Conservation (phyloP, 2,797 vertebrate genomes). For the Anabacerthia variegaticeps region DNA sequence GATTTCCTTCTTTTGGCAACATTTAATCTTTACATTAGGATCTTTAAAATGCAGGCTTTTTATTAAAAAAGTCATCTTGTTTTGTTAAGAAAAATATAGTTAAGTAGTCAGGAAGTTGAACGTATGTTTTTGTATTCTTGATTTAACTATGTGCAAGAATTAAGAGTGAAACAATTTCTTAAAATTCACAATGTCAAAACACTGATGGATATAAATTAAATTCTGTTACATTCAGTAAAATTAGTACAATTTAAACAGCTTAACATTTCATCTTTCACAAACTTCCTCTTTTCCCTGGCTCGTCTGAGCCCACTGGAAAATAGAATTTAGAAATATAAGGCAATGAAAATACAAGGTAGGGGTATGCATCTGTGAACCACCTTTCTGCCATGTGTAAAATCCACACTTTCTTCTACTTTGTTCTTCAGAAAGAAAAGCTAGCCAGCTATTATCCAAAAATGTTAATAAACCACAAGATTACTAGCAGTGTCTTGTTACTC, state of each 20-base stretch:
- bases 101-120: not conserved
- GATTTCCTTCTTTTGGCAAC: not conserved
- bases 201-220: not conserved
- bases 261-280: not conserved
- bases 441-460: not conserved
- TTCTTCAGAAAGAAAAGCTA: not conserved
- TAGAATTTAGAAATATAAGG: not conserved
- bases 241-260: not conserved
- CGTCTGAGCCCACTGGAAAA: not conserved
- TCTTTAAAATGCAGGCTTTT: not conserved
- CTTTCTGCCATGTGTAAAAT: not conserved
- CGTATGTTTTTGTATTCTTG: not conserved
- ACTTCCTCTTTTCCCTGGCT: not conserved
- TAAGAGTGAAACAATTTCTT: not conserved
- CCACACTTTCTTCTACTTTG: not conserved
- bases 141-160: not conserved
- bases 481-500: conserved; percentile 2
- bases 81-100: not conserved
- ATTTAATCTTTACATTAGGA: not conserved
- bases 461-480: not conserved
- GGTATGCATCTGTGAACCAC: not conserved
- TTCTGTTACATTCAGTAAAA: not conserved
- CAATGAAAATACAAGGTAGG: not conserved
- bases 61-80: not conserved
- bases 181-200: not conserved